Evolutionary conservation across 2,888 invertebrate genomes (phyloP), one percentile per base, ranked within the genome.

Genomic region (Eristalis arbustorum): DNA sequence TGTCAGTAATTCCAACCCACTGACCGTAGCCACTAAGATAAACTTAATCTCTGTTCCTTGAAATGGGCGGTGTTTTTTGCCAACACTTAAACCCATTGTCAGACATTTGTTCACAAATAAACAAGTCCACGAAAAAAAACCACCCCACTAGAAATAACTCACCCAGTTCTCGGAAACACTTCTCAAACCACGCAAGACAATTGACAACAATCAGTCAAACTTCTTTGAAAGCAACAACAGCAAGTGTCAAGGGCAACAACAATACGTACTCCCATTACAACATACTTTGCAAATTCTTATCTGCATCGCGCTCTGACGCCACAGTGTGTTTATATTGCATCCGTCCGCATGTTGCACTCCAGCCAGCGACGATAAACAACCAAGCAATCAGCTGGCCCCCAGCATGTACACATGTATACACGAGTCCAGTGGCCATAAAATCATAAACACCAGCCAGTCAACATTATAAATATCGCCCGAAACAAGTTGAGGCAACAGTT

Each of bases 401-500:
- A 25, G 31, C 31, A 8, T 10, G 31, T 74, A 82, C 13, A 78
- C 82, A 82, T 82, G 66, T 78, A 73, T 73, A 85, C 34, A 78
- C 71, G 25, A 56, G n/a, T 28, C 49, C 22, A 40, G n/a, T 23
- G 18, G 18, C 49, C 63, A 76, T 57, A 64, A 76, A 37, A 37
- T 40, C 56, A 75, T 74, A 71, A 72, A 72, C 71, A 76, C 64
- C 66, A 25, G 14, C 64, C 66, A 22, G 14, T 57, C 67, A 59
- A 73, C 83, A 72, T 85, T 87, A 87, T 87, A 87, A 87, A 87
- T 87, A 87, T 79, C 83, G 75, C 78, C 63, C 62, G 79, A 42
- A 37, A 79, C 79, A 87, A 87, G 83, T 87, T 87, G 82, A 87
- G 37, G 83, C 87, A 87, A 82, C 87, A 87, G 87, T 87, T 87